Evolutionary conservation across 30 jellyfish, hydroid and myxozoan genomes (phyloP).

Genomic region (Rhopilema esculentum): DNA sequence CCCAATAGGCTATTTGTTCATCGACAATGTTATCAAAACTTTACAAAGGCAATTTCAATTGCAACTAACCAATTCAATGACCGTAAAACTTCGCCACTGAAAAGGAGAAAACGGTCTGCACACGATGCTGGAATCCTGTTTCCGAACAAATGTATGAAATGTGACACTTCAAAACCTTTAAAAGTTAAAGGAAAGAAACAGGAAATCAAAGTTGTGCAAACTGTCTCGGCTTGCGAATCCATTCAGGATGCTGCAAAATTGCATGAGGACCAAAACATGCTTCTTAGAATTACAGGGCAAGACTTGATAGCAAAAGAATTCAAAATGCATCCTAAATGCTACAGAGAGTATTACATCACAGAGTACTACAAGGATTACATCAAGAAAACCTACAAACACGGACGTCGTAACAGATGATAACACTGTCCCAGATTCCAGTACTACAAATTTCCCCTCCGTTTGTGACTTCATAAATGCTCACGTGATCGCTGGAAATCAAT

Average conservation of each 20-base stretch:
- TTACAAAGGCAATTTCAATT: slow-evolving; percentile 39
- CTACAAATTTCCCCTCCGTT: not conserved
- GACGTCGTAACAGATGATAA: not conserved
- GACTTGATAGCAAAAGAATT: slow-evolving; percentile 55
- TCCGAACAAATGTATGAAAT: slow-evolving; percentile 54
- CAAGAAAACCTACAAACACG: slow-evolving; percentile 14
- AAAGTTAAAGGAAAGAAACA: slow-evolving; percentile 51
- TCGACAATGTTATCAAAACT: slow-evolving; percentile 35
- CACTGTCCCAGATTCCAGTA: not conserved
- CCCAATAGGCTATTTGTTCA: slow-evolving; percentile 16
- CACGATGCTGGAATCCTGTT: slow-evolving; percentile 37
- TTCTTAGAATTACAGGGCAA: slow-evolving; percentile 30
- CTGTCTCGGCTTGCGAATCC: slow-evolving; percentile 26
- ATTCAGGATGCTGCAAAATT: slow-evolving; percentile 41
- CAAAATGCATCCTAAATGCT: slow-evolving; percentile 46
- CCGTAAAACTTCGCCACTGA: slow-evolving; percentile 34
- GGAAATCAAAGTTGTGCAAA: slow-evolving; percentile 28
- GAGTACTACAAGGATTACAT: slow-evolving; percentile 3
- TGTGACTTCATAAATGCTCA: slow-evolving; percentile 1
- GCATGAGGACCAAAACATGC: slow-evolving; percentile 21
- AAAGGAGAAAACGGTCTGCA: slow-evolving; percentile 46
- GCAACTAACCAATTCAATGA: not conserved
- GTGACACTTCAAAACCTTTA: slow-evolving; percentile 10
- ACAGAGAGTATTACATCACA: slow-evolving; percentile 35
- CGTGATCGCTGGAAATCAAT: slow-evolving; percentile 41